Conservation (phyloP, 1,140 invertebrate genomes). For the Nixonia krombeini region DNA sequence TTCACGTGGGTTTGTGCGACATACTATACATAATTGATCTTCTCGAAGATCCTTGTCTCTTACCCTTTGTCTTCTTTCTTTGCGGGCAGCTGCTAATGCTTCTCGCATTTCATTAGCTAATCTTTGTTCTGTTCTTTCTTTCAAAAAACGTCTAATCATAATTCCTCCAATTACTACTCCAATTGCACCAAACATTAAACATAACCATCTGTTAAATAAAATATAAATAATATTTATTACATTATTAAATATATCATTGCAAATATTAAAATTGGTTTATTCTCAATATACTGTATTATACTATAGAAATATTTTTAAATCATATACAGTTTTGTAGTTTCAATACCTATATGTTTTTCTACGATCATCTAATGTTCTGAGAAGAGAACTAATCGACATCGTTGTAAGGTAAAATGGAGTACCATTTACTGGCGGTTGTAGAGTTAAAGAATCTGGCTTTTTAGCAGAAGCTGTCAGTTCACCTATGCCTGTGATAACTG, state of each 20-base stretch:
- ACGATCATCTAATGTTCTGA: slow-evolving; percentile 79
- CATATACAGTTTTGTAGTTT: no score
- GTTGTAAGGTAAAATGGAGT: slow-evolving; percentile 81
- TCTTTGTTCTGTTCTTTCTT: slow-evolving; percentile 72
- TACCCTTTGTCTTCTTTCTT: slow-evolving; percentile 75
- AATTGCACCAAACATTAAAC: slow-evolving; percentile 78
- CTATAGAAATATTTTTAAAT: no score
- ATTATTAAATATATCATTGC: no score
- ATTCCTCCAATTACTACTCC: slow-evolving; percentile 77
- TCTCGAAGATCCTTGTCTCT: slow-evolving; percentile 76
- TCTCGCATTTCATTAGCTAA: slow-evolving; percentile 73
- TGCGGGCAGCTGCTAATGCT: slow-evolving; percentile 76
- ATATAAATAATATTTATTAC: slow-evolving; percentile 18
- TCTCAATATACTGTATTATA: no score
- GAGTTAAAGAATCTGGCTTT: slow-evolving; percentile 73
- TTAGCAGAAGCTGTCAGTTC: slow-evolving; percentile 73
- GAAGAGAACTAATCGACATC: slow-evolving; percentile 76
- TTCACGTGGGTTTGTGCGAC: slow-evolving; percentile 82
- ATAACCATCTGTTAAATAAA: slow-evolving; percentile 72
- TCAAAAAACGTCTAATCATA: slow-evolving; percentile 77
- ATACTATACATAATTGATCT: slow-evolving; percentile 83
- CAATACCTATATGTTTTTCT: slow-evolving; percentile 75
- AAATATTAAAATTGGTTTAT: no score
- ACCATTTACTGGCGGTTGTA: slow-evolving; percentile 80
- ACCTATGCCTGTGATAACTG: slow-evolving; percentile 82